Evolutionary conservation across 1,140 invertebrate genomes (phyloP).

Genomic region (Pseudomyrmex dendroicus): DNA sequence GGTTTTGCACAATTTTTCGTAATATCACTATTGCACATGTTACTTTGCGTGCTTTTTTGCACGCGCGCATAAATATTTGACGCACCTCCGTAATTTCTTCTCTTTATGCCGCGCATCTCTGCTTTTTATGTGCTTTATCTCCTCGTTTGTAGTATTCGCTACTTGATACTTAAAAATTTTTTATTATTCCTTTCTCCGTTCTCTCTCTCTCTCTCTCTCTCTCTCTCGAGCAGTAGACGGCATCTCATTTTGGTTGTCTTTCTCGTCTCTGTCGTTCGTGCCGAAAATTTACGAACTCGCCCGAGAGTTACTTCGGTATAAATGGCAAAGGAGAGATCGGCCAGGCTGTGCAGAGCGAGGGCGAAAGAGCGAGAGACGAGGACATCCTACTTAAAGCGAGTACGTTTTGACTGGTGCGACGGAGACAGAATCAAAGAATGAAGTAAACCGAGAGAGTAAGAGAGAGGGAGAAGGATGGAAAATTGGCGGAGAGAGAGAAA

Average conservation of each 20-base stretch:
- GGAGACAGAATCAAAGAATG: slow-evolving; percentile 43
- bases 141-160: background rate
- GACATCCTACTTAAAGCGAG: slow-evolving; percentile 48
- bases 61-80: background rate
- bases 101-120: background rate
- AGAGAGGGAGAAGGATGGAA: slow-evolving; percentile 46
- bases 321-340: slow-evolving; percentile 50
- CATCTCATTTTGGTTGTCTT: slow-evolving; percentile 37
- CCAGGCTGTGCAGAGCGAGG: slow-evolving; percentile 2
- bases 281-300: slow-evolving; percentile 73
- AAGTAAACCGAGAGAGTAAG: slow-evolving; percentile 53
- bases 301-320: slow-evolving; percentile 62
- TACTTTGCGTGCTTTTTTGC: too few relatives aligned
- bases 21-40: too few relatives aligned
- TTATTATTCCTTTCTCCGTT: background rate
- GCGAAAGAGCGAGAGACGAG: slow-evolving; percentile 48
- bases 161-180: background rate
- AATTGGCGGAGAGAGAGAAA: slow-evolving; percentile 54
- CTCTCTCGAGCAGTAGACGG: background rate
- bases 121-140: background rate
- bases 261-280: slow-evolving; percentile 54
- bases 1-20: too few relatives aligned
- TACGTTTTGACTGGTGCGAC: slow-evolving; percentile 49
- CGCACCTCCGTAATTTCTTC: background rate
- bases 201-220: background rate